Conservation (phyloP, 35 echinoderm and acorn worm genomes). For the Lytechinus pictus region DNA sequence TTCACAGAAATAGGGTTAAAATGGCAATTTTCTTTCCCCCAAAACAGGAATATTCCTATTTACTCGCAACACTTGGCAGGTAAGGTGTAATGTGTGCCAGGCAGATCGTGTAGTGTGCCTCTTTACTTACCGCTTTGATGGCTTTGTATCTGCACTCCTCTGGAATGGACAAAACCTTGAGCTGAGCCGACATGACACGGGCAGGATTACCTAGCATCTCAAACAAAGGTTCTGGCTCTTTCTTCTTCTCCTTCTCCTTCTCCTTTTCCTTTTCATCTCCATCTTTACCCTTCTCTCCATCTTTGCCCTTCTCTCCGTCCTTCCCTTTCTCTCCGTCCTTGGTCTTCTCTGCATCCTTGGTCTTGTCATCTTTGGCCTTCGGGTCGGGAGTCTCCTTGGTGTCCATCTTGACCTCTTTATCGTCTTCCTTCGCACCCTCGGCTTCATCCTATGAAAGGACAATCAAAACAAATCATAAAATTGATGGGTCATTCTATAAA, state of each 20-base stretch:
- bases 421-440: constrained; percentile 49
- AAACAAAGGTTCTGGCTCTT: constrained; percentile 87
- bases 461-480: background rate
- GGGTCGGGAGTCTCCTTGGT: constrained; percentile 31
- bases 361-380: constrained; percentile 31
- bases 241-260: constrained; percentile 75
- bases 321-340: constrained; percentile 69
- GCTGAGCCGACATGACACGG: constrained; percentile 78
- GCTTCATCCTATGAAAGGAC: background rate
- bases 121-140: constrained; percentile 78
- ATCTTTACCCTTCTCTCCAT: constrained; percentile 50
- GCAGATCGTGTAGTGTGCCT: no score
- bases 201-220: constrained; percentile 83
- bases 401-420: constrained; percentile 57
- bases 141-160: constrained; percentile 59
- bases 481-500: no score
- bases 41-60: no score
- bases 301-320: constrained; percentile 51
- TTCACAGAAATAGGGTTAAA: no score
- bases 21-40: no score
- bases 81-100: no score
- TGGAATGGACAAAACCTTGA: constrained; percentile 69
- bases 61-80: no score
- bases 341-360: constrained; percentile 54
- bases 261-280: constrained; percentile 63